These are phyloP conservation scores for Brachypteracias leptosomus DNA, from an alignment of 2,113 vertebrate species.

Conservation along the genomic window DNA sequence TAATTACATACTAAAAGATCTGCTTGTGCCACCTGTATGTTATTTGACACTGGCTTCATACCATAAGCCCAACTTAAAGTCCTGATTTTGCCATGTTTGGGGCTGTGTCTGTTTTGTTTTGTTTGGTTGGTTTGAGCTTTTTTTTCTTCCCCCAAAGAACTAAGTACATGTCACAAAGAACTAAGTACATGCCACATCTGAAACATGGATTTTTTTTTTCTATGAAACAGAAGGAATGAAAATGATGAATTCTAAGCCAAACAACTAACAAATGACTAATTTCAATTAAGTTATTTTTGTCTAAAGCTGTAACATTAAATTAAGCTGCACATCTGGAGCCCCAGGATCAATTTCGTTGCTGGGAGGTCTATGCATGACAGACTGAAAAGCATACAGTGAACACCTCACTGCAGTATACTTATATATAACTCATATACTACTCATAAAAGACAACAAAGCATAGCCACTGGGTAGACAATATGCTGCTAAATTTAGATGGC, in stretches of 20 bases:
- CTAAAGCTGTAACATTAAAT: neutral
- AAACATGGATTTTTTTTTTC: neutral
- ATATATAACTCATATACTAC: too few relatives aligned
- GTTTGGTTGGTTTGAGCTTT: neutral
- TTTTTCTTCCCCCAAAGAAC: neutral
- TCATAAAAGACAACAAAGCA: neutral
- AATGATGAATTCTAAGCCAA: neutral
- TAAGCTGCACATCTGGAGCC: neutral
- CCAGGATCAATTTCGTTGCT: neutral
- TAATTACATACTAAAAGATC: constrained; percentile 15
- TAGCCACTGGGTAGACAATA: neutral
- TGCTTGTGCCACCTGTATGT: neutral
- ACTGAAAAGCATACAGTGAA: neutral
- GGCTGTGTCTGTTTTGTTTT: neutral
- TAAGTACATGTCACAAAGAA: neutral
- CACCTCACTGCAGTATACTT: neutral
- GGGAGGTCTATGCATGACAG: neutral
- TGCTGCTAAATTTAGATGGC: neutral
- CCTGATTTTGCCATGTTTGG: neutral
- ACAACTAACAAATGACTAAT: neutral
- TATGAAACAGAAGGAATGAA: neutral
- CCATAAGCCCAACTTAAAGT: neutral
- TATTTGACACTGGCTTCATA: neutral
- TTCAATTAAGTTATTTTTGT: neutral
- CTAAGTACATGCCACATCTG: neutral